Percentiles rank a stretch among this genome's conserved stretches.
Evolutionary conservation across 2,113 vertebrate genomes (phyloP).

Genomic region (Girardinichthys multiradiatus): DNA sequence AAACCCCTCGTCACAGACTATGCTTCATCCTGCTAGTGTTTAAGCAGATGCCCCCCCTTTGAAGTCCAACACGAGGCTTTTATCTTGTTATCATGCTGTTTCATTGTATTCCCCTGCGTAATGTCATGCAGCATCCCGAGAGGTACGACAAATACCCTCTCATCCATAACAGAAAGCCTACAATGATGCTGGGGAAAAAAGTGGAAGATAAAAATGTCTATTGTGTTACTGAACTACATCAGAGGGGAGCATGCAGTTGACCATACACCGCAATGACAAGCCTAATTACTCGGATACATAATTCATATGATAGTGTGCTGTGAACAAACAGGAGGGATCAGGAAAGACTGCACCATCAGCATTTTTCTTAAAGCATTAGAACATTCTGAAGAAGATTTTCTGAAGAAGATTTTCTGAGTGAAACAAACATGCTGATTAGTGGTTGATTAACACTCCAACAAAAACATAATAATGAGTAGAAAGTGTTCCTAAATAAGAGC

Average conservation of each 20-base stretch:
- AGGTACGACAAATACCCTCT: slow-evolving; percentile 62
- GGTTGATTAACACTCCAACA: slow-evolving; percentile 5
- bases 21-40: slow-evolving; percentile 44
- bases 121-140: slow-evolving; percentile 50
- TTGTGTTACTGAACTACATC: slow-evolving; percentile 65
- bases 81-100: slow-evolving; percentile 77
- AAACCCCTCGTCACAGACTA: slow-evolving; percentile 37
- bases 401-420: no score
- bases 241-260: slow-evolving; percentile 58
- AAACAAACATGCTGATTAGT: slow-evolving; percentile 2
- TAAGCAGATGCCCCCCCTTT: slow-evolving; percentile 55
- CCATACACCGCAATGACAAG: slow-evolving; percentile 54
- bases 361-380: slow-evolving; percentile 33
- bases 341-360: slow-evolving; percentile 55
- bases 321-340: slow-evolving; percentile 30
- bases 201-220: neutral
- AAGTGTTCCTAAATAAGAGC: neutral
- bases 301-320: slow-evolving; percentile 60
- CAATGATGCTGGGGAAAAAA: slow-evolving; percentile 26
- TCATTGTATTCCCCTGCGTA: slow-evolving; percentile 65
- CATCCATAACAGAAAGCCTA: slow-evolving; percentile 52
- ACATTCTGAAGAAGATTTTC: slow-evolving; percentile 1
- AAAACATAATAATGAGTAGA: neutral
- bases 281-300: slow-evolving; percentile 73
- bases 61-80: slow-evolving; percentile 69